phyloP scores from a whole-genome alignment of 2,113 vertebrate species.

The Buteo buteo region DNA sequence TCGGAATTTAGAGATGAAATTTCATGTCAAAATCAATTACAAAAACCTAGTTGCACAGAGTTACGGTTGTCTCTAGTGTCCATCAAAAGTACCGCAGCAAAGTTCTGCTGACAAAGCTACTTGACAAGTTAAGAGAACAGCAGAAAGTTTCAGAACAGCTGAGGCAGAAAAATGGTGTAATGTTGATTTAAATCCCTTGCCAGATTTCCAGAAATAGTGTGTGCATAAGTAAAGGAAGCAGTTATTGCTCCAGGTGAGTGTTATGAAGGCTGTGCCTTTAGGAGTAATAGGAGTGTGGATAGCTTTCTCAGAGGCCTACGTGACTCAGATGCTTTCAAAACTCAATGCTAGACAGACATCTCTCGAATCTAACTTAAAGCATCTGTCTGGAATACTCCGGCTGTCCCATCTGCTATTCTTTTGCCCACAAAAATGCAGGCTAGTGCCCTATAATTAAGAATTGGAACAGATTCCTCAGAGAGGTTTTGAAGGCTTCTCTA shows the following conservation, averaged over 20 bases:
- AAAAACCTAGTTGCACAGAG: neutral
- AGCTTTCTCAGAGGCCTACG: neutral
- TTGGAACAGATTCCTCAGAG: neutral
- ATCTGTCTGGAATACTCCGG: neutral
- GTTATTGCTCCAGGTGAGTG: neutral
- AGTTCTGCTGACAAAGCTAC: constrained; percentile 34
- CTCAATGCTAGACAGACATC: neutral
- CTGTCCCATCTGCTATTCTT: neutral
- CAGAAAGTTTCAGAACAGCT: constrained; percentile 14
- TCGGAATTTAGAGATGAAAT: neutral
- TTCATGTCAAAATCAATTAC: neutral
- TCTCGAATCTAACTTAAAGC: neutral
- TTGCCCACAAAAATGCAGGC: neutral
- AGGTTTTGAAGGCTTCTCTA: neutral
- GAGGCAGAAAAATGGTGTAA: constrained; percentile 6
- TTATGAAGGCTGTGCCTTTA: neutral
- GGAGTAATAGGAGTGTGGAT: neutral
- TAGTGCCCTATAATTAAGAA: neutral
- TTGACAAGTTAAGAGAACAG: neutral
- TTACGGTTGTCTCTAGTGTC: neutral
- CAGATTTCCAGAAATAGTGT: neutral
- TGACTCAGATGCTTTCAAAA: neutral
- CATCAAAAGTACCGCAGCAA: neutral
- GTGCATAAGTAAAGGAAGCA: neutral
- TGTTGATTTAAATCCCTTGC: constrained; percentile 12